Base-by-base conservation (phyloP, 2,888 invertebrate genomes). In the Drosophila mimica region DNA sequence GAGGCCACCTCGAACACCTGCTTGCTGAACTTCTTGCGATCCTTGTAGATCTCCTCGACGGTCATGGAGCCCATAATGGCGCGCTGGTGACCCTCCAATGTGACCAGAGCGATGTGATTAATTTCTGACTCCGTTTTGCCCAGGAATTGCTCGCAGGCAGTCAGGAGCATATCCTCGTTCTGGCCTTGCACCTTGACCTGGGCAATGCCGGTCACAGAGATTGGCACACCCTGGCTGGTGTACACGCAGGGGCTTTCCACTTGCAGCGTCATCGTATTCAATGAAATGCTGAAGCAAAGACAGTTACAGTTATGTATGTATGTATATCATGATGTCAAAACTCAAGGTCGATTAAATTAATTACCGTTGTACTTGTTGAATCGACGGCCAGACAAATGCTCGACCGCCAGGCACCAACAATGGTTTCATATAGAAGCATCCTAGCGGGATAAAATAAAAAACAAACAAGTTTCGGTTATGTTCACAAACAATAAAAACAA, bases 31-130 rank as follows among this genome's bases (percentile, higher is more conserved):
- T 98, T 98, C 93, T 98, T 98, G 66, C 98, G 95, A 92, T 98
- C 98, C 92, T 98, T 98, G 93, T 98, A 98, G 91, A 98, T 98
- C 94, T 98, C 98, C 94, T 98, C 98, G 5, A 98, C 98, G 1
- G 98, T 98, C 98, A 98, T 98, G 76, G 97, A 97, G 36, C 98
- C 98, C 98, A 98, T 98, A 77, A 98, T 98, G 80, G 98, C 98
- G 78, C 98, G 95, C 93, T 98, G 98, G 92, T 98, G 98, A 61
- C 98, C 98, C 94, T 98, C 98, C 31, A 98, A 94, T 48, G 98
- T 98, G 43, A 98, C 98, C 73, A 98, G 94, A 31, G 98, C 98
- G 93, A 98, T 97, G 92, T 97, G 96, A 91, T 97, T 97, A 83
- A 98, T 98, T 93, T 98, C 98, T 13, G 95, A 93, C 91, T 98